Base-by-base conservation (phyloP, 1,140 invertebrate genomes). In the Tenebrio molitor region DNA sequence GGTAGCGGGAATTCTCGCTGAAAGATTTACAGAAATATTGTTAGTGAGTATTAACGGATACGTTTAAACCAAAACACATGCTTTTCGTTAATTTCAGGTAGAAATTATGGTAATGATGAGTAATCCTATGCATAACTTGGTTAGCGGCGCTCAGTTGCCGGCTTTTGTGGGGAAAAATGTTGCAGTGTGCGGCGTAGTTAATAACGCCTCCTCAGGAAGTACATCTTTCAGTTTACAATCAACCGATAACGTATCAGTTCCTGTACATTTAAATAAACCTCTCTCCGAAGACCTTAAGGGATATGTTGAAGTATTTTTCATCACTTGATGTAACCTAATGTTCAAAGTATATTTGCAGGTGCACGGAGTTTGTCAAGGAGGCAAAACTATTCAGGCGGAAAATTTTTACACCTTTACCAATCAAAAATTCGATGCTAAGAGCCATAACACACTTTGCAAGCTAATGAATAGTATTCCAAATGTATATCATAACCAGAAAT, bases 391-490 rank as follows among this genome's bases (percentile, higher is more conserved):
- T 7, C 16, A 42, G 23, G 74, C 74, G 3, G 65, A 72, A 1
- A 46, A 75, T 16, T 75, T 42, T 65, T 42, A 41, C 7, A 46
- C 50, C 16, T 75, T 75, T 14, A 64, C 12, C 25, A 75, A 75
- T 50, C 33, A 72, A 29, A 62, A 69, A 12, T 72, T 72, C 34
- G 71, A 75, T 42, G 50, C 17, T 4, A 72, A 65, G 42, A 19
- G 8, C 17, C 39, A 75, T 15, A 73, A 69, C 33, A 34, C 19
- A 3, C 17, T 75, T 3, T 75, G 74, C 34, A 25, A 34, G 10
- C 33, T 69, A 4, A 19, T 75, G 14, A 69, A 75, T 62, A 64
- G 70, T 7, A 66, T 75, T 4, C 74, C 70, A 12, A 69, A 73
- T 41, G 33, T 68, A 29, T 74, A 50, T 50, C n/a, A n/a, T 8